Percentiles rank a stretch among this genome's conserved stretches.
Evolutionary conservation across 2,888 invertebrate species (phyloP).

Genomic region (Diloba caeruleocephala): DNA sequence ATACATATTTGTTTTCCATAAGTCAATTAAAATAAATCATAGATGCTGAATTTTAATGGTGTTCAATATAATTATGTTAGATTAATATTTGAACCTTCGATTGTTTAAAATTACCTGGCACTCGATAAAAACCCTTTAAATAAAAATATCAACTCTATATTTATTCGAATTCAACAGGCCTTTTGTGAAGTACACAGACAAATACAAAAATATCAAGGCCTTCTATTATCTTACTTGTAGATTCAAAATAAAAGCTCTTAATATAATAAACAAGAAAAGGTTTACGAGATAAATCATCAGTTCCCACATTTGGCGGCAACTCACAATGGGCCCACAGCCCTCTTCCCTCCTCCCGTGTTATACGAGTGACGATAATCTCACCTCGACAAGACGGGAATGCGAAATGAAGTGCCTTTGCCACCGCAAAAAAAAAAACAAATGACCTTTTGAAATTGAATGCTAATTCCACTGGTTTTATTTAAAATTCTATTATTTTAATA

Average conservation of each 20-base stretch:
- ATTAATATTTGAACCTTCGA: too few relatives aligned
- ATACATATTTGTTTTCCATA: too few relatives aligned
- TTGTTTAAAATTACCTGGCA: too few relatives aligned
- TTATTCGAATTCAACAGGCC: too few relatives aligned
- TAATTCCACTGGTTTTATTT: constrained; percentile 55
- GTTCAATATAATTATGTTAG: too few relatives aligned
- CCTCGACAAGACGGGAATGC: constrained; percentile 63
- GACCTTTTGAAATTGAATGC: constrained; percentile 55
- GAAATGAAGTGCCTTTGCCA: constrained; percentile 53
- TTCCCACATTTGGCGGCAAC: constrained; percentile 72
- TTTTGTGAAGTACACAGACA: too few relatives aligned
- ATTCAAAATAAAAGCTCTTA: constrained; percentile 57
- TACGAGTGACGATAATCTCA: constrained; percentile 79
- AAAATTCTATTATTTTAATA: constrained; percentile 62
- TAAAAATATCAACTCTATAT: too few relatives aligned
- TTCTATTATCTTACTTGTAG: constrained; percentile 34
- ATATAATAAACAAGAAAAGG: constrained; percentile 64
- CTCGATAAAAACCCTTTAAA: too few relatives aligned
- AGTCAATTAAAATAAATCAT: too few relatives aligned
- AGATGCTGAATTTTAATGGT: too few relatives aligned
- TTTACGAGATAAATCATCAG: constrained; percentile 69
- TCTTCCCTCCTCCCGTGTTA: constrained; percentile 64
- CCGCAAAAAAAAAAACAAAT: constrained; percentile 46
- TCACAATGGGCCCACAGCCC: constrained; percentile 59
- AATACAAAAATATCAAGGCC: constrained; percentile 30